Conservation (phyloP, 2,797 vertebrate genomes). For the Scomberomorus guttatus region DNA sequence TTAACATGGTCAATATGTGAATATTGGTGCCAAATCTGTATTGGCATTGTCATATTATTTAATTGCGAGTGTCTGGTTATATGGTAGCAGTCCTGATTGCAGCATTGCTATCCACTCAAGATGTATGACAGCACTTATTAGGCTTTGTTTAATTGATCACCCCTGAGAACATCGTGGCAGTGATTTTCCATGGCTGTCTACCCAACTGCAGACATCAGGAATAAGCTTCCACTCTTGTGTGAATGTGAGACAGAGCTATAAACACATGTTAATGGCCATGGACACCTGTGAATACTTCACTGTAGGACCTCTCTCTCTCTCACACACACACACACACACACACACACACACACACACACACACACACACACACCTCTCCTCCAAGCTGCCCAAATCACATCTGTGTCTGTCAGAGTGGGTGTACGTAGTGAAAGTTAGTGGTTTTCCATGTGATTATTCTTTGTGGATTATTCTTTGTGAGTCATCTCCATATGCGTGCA, state of each 20-base stretch:
- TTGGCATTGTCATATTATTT: slow-evolving; percentile 14
- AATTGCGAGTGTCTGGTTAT: slow-evolving; percentile 11
- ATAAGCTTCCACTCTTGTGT: slow-evolving; percentile 51
- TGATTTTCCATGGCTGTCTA: slow-evolving; percentile 63
- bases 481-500: slow-evolving; percentile 70
- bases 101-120: slow-evolving; percentile 37
- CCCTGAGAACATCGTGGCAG: slow-evolving; percentile 38
- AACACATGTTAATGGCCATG: slow-evolving; percentile 74
- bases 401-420: slow-evolving; percentile 58
- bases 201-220: slow-evolving; percentile 39
- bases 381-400: slow-evolving; percentile 56
- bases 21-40: slow-evolving; percentile 5
- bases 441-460: slow-evolving; percentile 71
- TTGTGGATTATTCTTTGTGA: slow-evolving; percentile 62
- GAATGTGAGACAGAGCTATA: slow-evolving; percentile 69
- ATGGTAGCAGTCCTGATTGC: slow-evolving; percentile 47
- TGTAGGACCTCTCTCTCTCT: slow-evolving; percentile 45
- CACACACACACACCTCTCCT: background rate
- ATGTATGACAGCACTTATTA: slow-evolving; percentile 47
- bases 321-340: slow-evolving; percentile 4
- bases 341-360: background rate
- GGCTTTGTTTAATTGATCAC: slow-evolving; percentile 49
- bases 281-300: slow-evolving; percentile 81
- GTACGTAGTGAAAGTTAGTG: slow-evolving; percentile 66
- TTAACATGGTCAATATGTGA: background rate